Conservation (phyloP, 2,888 invertebrate species). For the Chalcis sispes region DNA sequence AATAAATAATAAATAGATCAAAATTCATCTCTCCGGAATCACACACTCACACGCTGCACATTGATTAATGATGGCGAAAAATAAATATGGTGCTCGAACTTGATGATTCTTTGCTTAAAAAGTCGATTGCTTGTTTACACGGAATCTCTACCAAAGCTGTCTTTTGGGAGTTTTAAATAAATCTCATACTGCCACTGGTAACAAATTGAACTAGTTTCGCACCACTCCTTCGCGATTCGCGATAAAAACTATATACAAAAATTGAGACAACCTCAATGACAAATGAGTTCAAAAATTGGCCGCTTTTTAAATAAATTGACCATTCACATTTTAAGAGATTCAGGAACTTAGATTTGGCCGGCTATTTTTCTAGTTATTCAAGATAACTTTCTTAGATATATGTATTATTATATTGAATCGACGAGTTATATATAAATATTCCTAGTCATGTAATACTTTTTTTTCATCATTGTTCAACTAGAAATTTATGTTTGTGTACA, state of each 20-base stretch:
- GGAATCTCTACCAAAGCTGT: conserved; percentile 54
- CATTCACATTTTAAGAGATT: conserved; percentile 54
- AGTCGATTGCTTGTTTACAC: conserved; percentile 33
- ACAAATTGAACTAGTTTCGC: conserved; percentile 71
- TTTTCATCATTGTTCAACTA: conserved; percentile 54
- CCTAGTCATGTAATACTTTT: conserved; percentile 56
- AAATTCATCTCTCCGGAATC: conserved; percentile 67
- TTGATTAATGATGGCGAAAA: conserved; percentile 61
- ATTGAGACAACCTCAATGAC: conserved; percentile 61
- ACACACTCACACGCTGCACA: conserved; percentile 66
- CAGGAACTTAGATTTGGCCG: conserved; percentile 64
- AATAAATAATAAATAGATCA: conserved; percentile 75
- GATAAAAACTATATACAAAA: conserved; percentile 66
- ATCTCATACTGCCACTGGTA: conserved; percentile 69
- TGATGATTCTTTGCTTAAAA: conserved; percentile 50
- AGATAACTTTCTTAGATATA: conserved; percentile 54
- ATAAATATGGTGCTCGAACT: conserved; percentile 63
- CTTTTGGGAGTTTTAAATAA: conserved; percentile 58
- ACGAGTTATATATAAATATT: conserved; percentile 52
- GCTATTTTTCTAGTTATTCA: conserved; percentile 56
- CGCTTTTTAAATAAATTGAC: conserved; percentile 46
- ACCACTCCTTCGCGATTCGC: conserved; percentile 65
- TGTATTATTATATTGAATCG: conserved; percentile 55
- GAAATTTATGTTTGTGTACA: conserved; percentile 52
- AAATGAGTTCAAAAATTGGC: conserved; percentile 58